Percentiles rank a stretch among this genome's conserved stretches.
phyloP scores from a whole-genome alignment of 30 jellyfish, hydroid and myxozoan species.

The Hydractinia symbiolongicarpus region DNA sequence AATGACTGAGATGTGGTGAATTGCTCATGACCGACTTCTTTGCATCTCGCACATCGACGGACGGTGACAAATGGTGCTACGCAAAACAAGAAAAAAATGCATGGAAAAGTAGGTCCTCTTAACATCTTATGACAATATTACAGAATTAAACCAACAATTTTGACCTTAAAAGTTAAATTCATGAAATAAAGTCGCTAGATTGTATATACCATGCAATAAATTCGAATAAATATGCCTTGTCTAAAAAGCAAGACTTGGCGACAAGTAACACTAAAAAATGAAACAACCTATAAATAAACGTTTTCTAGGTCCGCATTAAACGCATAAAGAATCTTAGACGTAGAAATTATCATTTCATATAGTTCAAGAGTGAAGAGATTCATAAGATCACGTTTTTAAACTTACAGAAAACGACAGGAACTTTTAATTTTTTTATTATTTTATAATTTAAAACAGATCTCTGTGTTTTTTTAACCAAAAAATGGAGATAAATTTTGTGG shows the following conservation, averaged over 20 bases:
- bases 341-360: too few relatives aligned
- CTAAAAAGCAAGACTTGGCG: neutral
- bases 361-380: too few relatives aligned
- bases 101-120: neutral
- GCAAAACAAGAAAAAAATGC: neutral
- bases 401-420: too few relatives aligned
- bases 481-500: too few relatives aligned
- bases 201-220: neutral
- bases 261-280: too few relatives aligned
- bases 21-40: slow-evolving; percentile 74
- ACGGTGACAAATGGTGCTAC: slow-evolving; percentile 92
- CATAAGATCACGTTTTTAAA: too few relatives aligned
- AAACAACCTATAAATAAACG: too few relatives aligned
- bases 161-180: neutral
- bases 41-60: slow-evolving; percentile 88
- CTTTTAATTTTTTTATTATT: too few relatives aligned
- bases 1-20: slow-evolving; percentile 80
- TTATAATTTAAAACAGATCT: neutral
- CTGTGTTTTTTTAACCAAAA: neutral
- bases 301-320: too few relatives aligned
- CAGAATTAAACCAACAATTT: neutral
- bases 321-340: too few relatives aligned
- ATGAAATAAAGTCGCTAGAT: neutral
- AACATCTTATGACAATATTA: neutral
- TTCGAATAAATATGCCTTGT: neutral